Evolutionary conservation across 2,797 vertebrate species (phyloP).

Genomic region (Linurgus olivaceus): DNA sequence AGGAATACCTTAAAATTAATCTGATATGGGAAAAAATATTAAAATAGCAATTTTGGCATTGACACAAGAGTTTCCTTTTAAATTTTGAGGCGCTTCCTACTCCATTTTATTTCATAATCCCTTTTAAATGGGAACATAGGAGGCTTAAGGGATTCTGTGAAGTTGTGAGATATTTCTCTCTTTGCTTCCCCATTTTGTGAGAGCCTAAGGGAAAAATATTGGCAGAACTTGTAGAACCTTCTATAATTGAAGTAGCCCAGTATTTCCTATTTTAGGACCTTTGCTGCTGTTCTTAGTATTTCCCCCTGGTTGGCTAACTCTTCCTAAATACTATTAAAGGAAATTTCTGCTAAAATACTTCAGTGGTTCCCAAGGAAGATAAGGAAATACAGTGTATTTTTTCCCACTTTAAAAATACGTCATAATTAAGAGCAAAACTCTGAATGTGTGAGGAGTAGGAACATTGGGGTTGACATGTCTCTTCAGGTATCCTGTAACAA

Average conservation of each 20-base stretch:
- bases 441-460: not conserved
- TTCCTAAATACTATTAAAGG: not conserved
- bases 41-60: not conserved
- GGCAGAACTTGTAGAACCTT: not conserved
- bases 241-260: not conserved
- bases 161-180: not conserved
- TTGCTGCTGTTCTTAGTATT: not conserved
- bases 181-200: conserved; percentile 5
- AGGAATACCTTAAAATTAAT: not conserved
- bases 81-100: not conserved
- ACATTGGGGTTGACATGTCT: not conserved
- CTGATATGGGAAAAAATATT: not conserved
- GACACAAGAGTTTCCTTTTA: not conserved
- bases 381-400: not conserved
- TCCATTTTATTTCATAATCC: conserved; percentile 20
- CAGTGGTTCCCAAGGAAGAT: not conserved
- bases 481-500: not conserved
- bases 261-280: not conserved
- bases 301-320: not conserved
- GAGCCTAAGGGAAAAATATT: conserved; percentile 5
- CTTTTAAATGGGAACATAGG: conserved; percentile 6
- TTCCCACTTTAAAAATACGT: not conserved
- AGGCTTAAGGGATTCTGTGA: conserved; percentile 5
- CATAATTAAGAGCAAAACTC: not conserved
- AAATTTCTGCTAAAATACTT: not conserved